Percentiles rank a stretch among this genome's conserved stretches.
Conservation (phyloP, 1,140 invertebrate species). For the Steinernema khuongi region DNA sequence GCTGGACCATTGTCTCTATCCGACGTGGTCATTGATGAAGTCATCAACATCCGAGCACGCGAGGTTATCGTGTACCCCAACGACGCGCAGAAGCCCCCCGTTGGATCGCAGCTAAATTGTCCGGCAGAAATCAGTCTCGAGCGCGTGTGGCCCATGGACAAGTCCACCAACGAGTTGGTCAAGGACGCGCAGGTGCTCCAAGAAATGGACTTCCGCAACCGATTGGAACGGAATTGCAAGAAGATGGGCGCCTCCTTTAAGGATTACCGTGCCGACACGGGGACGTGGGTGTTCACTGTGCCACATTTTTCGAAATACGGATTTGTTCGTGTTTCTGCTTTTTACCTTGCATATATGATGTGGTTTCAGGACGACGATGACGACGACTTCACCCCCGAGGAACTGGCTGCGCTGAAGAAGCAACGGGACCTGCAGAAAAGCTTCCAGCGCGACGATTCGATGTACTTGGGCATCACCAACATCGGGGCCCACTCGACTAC, state of each 20-base stretch:
- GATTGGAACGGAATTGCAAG: conserved; percentile 74
- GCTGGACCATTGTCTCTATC: conserved; percentile 58
- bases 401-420: neutral
- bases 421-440: neutral
- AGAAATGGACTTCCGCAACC: conserved; percentile 79
- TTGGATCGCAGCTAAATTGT: conserved; percentile 81
- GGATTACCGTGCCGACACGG: conserved; percentile 87
- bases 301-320: conserved; percentile 92
- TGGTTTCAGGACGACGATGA: conserved; percentile 59
- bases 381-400: conserved; percentile 21
- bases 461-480: neutral
- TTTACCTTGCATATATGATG: conserved; percentile 66
- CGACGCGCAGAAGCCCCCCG: conserved; percentile 68
- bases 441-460: neutral
- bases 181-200: conserved; percentile 62
- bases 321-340: conserved; percentile 69
- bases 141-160: conserved; percentile 86
- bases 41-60: conserved; percentile 62
- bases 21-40: conserved; percentile 46
- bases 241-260: conserved; percentile 83
- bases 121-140: conserved; percentile 84
- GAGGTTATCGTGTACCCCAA: conserved; percentile 68
- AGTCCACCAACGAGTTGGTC: conserved; percentile 73
- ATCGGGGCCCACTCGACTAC: neutral
- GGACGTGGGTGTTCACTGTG: conserved; percentile 83